A percentile compares a stretch with the other conserved stretches of the same genome.
Evolutionary conservation across 2,888 invertebrate genomes (phyloP).

Genomic region (Thymelicus sylvestris): DNA sequence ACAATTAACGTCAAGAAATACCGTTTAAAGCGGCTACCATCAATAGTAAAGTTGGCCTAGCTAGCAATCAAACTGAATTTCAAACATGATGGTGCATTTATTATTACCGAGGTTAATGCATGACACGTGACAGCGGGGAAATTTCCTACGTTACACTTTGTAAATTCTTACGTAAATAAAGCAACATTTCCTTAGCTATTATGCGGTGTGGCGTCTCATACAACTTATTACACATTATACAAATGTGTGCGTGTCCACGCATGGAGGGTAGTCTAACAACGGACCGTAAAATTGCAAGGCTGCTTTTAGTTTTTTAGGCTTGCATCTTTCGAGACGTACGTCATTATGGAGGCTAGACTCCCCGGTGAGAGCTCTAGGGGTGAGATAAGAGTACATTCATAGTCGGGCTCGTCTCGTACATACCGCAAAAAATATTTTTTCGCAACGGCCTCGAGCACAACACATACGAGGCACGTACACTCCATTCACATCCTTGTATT

Average conservation of each 20-base stretch:
- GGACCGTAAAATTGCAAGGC: slow-evolving; percentile 69
- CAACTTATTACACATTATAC: slow-evolving; percentile 34
- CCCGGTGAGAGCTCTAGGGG: slow-evolving; percentile 55
- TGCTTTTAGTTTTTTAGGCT: slow-evolving; percentile 52
- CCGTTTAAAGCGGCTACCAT: slow-evolving; percentile 16
- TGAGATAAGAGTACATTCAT: slow-evolving; percentile 47
- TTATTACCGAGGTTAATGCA: slow-evolving; percentile 15
- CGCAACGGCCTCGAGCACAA: slow-evolving; percentile 43
- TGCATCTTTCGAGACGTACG: slow-evolving; percentile 76
- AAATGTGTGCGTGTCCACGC: slow-evolving; percentile 45
- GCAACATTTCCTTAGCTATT: slow-evolving; percentile 29
- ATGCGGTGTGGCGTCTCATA: slow-evolving; percentile 37
- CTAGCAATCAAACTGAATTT: slow-evolving; percentile 34
- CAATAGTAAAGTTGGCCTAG: slow-evolving; percentile 19
- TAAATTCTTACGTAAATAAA: slow-evolving; percentile 33
- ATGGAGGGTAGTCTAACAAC: slow-evolving; percentile 56
- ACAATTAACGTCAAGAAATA: slow-evolving; percentile 23
- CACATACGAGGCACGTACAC: slow-evolving; percentile 48
- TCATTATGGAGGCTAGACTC: slow-evolving; percentile 74
- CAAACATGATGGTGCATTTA: slow-evolving; percentile 28
- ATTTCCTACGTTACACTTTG: slow-evolving; percentile 26
- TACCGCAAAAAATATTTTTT: slow-evolving; percentile 45
- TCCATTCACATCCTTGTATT: slow-evolving; percentile 45
- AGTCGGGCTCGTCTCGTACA: slow-evolving; percentile 44
- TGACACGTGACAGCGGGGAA: slow-evolving; percentile 17